Base-by-base conservation (phyloP, 2,888 invertebrate genomes). In the Tribolium freemani region DNA sequence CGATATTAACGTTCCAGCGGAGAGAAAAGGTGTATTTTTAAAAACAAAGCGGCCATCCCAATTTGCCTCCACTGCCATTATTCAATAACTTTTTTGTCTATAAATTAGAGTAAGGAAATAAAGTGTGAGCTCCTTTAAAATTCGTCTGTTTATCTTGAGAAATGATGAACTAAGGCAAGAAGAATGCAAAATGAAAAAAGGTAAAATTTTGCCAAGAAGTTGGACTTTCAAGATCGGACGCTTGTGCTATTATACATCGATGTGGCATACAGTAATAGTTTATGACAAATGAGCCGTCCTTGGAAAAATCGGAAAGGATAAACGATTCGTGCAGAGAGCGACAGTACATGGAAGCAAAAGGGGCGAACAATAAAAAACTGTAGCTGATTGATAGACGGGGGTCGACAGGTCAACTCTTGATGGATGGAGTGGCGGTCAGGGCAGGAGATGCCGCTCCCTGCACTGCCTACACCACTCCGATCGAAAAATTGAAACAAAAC, bases 361-460 rank as follows among this genome's bases (percentile, higher is more conserved):
- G 76, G 77, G 76, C 68, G 76, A 80, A 81, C 79, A 81, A 82
- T 82, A 82, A 83, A n/a, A 83, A 83, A 82, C 79, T 79, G 75
- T 76, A 75, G 75, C 82, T 84, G 84, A 84, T 84, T 84, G 84
- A 84, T 84, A 81, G 82, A 77, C 77, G 75, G 80, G 81, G 73
- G 80, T 82, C 81, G 79, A 75, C 75, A 80, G 83, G 83, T 82
- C 83, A 82, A 78, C 79, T 76, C 79, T 79, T 84, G 84, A 84
- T 84, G 80, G 83, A 84, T 84, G 84, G 81, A 81, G 79, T 77
- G 73, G 79, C 78, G 78, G 82, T 79, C 80, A 78, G 79, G 73
- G 76, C 77, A 76, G 79, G 79, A 80, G 76, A 75, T 76, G 79
- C 77, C 78, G 79, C 78, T 76, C 75, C 74, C 76, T 70, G 68